Evolutionary conservation across 2,113 vertebrate genomes (phyloP), one percentile per base, ranked within the genome.

Genomic region (Eudyptes chrysolophus): DNA sequence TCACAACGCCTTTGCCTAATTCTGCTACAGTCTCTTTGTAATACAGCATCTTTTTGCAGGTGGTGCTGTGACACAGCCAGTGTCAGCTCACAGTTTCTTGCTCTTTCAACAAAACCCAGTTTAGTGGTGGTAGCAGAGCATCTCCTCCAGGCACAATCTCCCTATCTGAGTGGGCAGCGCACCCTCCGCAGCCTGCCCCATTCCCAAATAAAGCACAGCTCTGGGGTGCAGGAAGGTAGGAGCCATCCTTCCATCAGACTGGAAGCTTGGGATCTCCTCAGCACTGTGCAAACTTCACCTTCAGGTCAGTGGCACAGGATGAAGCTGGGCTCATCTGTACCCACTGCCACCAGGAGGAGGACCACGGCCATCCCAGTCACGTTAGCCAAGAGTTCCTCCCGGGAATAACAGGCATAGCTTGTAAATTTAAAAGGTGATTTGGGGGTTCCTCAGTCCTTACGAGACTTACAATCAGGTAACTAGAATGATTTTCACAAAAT

Each of bases 131-230:
- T 6, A 82, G 38, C 46, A 87, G 13, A 70, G 7, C 62, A 81
- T 10, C 26, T 77, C 6, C 66, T 60, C 10, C 29, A 58, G 57
- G 29, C 21, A 30, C 42, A 46, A 36, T 16, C 48, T 95, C 40
- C 34, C 32, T 9, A 9, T 5, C 27, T 1, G 1, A n/a, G 30
- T 11, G 20, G 42, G 51, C 72, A 87, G 42, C 0, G 0, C 26
- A 36, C 9, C 4, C 24, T 42, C 16, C 3, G 2, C 46, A 78
- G 69, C 36, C 46, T 70, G 20, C 4, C 24, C n/a, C 22, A 55
- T 10, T 4, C 42, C 38, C 54, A 44, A 14, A 65, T 6, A 54
- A 66, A 66, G 21, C 55, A 40, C 51, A 66, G 13, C 9, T 38
- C 36, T 69, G 34, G 36, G 6, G 11, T 34, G 27, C 46, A 51